Evolutionary conservation across 2,113 vertebrate species (phyloP), one percentile per base, ranked within the genome.

Genomic region (Vidua chalybeata): DNA sequence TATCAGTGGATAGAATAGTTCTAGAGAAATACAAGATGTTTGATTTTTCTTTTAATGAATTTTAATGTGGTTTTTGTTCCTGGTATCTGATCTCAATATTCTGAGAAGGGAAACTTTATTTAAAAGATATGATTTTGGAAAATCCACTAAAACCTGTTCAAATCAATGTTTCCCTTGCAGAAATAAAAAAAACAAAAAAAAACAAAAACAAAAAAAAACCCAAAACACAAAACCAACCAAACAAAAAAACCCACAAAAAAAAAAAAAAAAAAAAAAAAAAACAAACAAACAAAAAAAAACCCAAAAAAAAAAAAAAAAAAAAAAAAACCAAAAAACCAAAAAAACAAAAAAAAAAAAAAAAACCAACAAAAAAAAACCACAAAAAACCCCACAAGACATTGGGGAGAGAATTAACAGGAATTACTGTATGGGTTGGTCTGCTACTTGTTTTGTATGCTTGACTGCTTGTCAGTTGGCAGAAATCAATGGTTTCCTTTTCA

Each of bases 401-500:
- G 15, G 35, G 73, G 95, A 85, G 56, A 96, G 80, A 95, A 97
- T 98, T 94, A 96, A 61, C 45, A 86, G 72, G 58, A 95, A 92
- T 97, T 85, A 91, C 64, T 90, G 13, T 61, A 55, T 43, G 33
- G 72, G 69, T 87, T 88, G 5, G 24, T 90, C 89, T 95, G 94
- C 94, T 96, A 56, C 94, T 91, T 72, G 64, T 93, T 97, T 97
- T 92, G 20, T 91, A 90, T 94, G 94, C 95, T 89, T 96, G 82
- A 86, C 78, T 95, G 94, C 86, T 92, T 94, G 85, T 97, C 88
- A 89, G 62, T 89, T 84, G 93, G 63, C 84, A 96, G 90, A 97
- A 97, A 97, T 96, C 97, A 95, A 78, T 97, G 92, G 66, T 69
- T 96, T 72, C 54, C 66, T 96, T 95, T 71, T 83, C 79, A 89